phyloP scores from a whole-genome alignment of 2,888 invertebrate species.

The Leistus spinibarbis region DNA sequence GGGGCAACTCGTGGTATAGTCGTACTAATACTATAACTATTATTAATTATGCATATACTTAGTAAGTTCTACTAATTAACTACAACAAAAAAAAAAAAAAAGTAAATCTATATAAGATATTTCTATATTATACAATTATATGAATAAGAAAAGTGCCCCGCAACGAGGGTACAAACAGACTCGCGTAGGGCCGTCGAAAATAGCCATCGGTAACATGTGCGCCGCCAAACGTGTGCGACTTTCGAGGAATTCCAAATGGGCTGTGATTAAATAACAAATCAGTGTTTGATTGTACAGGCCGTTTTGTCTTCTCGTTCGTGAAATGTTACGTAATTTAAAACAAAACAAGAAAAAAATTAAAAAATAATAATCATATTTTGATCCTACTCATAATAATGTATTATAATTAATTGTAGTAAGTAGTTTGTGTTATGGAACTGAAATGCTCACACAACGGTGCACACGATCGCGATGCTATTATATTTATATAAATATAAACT shows the following conservation, averaged over 20 bases:
- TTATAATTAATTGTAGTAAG: constrained; percentile 48
- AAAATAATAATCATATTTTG: constrained; percentile 50
- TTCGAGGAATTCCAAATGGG: constrained; percentile 77
- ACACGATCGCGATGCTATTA: neutral
- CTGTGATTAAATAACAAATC: constrained; percentile 75
- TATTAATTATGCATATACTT: neutral
- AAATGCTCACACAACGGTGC: constrained; percentile 21
- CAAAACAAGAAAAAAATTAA: neutral
- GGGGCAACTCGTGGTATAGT: neutral
- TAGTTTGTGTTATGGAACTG: constrained; percentile 46
- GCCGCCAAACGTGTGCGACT: constrained; percentile 50
- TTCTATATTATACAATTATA: constrained; percentile 25
- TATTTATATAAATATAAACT: neutral
- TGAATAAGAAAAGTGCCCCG: constrained; percentile 5
- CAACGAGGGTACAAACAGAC: neutral
- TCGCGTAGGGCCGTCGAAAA: constrained; percentile 5
- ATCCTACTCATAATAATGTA: constrained; percentile 51
- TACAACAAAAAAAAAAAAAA: neutral
- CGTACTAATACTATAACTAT: neutral
- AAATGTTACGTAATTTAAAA: constrained; percentile 42
- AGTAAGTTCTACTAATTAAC: neutral
- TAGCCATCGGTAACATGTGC: constrained; percentile 10
- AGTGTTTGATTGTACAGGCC: constrained; percentile 74
- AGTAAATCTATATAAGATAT: neutral
- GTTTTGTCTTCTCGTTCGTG: constrained; percentile 65